Base-by-base conservation (phyloP, 1,140 invertebrate species). In the Conopomorpha cramerella region DNA sequence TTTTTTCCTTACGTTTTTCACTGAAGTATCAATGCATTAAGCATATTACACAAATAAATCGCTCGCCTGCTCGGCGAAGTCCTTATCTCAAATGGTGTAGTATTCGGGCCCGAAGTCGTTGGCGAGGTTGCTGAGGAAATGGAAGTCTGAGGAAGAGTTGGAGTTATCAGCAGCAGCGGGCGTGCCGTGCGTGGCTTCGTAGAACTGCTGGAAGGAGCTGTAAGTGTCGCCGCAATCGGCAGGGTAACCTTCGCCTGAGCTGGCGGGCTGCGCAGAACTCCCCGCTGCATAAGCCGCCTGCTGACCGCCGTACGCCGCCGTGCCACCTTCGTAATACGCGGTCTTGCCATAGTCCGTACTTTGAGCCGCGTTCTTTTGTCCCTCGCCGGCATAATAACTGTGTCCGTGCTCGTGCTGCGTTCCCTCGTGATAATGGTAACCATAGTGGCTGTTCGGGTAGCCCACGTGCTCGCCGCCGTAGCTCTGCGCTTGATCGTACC, bases 41-140 rank as follows among this genome's bases (percentile, higher is more conserved):
- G n/a, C n/a, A n/a, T n/a, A 29, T 65, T 65, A 79, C 46, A 72
- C 68, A 59, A 79, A 78, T 43, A 77, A 61, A 70, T 76, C 58
- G 47, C 56, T 63, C 51, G 71, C 59, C 60, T 73, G 66, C 46
- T 76, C 67, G 61, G 57, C 59, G 54, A 73, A 67, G 46, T 73
- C 71, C 68, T 73, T 76, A 55, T 76, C 71, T 76, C 85, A 87
- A 74, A 92, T 87, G 70, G 91, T 89, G 76, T 94, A 94, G 63
- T 95, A 95, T 64, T 95, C 92, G 0, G 91, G 92, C 1, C 89
- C 90, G 61, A 93, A 94, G 54, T 94, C 92, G 67, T 92, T 93
- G 34, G 91, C 91, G 49, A 95, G 79, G 57, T 92, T 94, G 54
- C 90, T 92, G 26, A 95, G 81, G 54, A 95, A 95, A 65, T 94